Conservation (phyloP, 2,113 vertebrate genomes). For the Sylvilagus bachmani region DNA sequence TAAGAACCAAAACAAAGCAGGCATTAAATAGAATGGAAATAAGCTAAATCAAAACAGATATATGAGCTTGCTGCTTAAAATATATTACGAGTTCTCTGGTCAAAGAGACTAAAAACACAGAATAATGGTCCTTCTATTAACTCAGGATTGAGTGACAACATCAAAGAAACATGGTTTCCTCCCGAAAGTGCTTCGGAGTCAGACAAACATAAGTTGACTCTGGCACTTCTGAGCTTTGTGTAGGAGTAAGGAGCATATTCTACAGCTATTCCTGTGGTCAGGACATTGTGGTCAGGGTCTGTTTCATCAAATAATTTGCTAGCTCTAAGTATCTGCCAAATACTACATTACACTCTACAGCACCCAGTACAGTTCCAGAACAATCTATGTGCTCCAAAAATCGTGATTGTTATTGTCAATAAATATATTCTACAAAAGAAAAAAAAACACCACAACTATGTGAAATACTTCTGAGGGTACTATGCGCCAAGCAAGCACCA, state of each 20-base stretch:
- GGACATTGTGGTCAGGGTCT: background rate
- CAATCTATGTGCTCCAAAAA: slow-evolving; percentile 2
- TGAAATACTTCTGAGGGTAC: background rate
- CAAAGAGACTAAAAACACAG: background rate
- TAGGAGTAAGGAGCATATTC: slow-evolving; percentile 2
- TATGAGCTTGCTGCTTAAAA: slow-evolving; percentile 47
- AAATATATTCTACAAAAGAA: background rate
- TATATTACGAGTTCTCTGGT: background rate
- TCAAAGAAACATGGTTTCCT: background rate
- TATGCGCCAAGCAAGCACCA: background rate
- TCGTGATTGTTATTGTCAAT: background rate
- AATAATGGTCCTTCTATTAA: background rate
- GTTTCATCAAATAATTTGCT: background rate
- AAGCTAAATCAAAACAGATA: slow-evolving; percentile 33
- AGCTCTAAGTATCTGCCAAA: background rate
- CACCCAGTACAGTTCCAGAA: background rate
- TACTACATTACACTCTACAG: background rate
- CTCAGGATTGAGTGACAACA: background rate
- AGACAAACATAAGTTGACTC: background rate
- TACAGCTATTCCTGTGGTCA: background rate
- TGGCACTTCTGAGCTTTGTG: background rate
- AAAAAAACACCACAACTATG: background rate
- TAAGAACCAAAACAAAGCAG: slow-evolving; percentile 17
- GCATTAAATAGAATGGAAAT: background rate
- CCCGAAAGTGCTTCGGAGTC: background rate